These are phyloP conservation scores for Minunthozetes semirufus DNA, from an alignment of 2,888 invertebrate species.

Conservation along the genomic window DNA sequence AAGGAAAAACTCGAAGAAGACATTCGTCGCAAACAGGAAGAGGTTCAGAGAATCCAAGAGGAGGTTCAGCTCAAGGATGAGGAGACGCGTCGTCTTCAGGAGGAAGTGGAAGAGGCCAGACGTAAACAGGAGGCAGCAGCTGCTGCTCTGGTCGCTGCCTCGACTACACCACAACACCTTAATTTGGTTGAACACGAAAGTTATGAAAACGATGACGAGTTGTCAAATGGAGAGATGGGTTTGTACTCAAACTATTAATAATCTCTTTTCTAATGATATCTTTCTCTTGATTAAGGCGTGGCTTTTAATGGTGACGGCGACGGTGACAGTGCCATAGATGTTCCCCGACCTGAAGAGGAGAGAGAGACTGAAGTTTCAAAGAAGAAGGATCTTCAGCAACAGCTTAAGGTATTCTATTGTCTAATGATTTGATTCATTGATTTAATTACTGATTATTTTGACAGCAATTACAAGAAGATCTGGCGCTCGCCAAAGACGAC, in stretches of 20 bases:
- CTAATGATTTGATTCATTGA: background rate
- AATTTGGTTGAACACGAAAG: conserved; percentile 69
- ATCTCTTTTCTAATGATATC: background rate
- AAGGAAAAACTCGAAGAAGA: too few species aligned
- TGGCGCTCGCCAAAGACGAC: conserved; percentile 87
- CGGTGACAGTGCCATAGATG: conserved; percentile 62
- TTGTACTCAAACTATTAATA: conserved; percentile 42
- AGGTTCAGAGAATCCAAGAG: too few species aligned
- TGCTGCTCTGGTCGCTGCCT: conserved; percentile 59
- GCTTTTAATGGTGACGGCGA: conserved; percentile 55
- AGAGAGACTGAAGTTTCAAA: conserved; percentile 87
- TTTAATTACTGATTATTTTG: conserved; percentile 39
- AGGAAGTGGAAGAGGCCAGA: conserved; percentile 84
- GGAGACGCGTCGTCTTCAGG: conserved; percentile 82
- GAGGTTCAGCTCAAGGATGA: too few species aligned
- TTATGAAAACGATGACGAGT: conserved; percentile 64
- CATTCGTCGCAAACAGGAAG: too few species aligned
- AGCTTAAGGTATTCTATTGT: conserved; percentile 72
- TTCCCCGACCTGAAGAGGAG: conserved; percentile 87
- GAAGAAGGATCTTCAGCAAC: conserved; percentile 89
- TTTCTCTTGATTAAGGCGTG: conserved; percentile 37
- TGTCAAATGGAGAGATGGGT: conserved; percentile 65
- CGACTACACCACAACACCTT: conserved; percentile 65
- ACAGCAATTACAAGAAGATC: conserved; percentile 88
- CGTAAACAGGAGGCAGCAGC: conserved; percentile 52